A percentile compares a stretch with the other conserved stretches of the same genome.
These are phyloP conservation scores for Macrophya annulata DNA, from an alignment of 2,888 invertebrate species.

Conservation along the genomic window DNA sequence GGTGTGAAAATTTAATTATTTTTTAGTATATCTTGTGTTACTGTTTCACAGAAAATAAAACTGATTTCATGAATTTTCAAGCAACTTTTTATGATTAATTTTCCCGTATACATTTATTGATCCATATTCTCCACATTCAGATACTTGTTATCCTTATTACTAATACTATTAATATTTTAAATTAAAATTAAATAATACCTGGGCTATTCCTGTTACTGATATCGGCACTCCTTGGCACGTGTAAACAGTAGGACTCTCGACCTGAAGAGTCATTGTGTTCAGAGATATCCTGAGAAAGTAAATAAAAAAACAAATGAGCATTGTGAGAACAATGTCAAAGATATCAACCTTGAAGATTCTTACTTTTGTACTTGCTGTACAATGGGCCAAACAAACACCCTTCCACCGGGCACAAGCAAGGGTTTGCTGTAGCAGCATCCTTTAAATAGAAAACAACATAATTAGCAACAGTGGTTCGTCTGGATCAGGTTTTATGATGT, in stretches of 20 bases:
- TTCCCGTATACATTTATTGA: background rate
- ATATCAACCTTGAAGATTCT: constrained; percentile 58
- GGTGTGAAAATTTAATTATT: background rate
- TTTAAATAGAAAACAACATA: constrained; percentile 77
- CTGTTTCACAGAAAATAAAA: background rate
- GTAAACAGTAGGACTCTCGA: constrained; percentile 97
- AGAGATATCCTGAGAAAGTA: constrained; percentile 90
- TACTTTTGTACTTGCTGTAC: constrained; percentile 92
- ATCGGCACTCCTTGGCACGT: constrained; percentile 98
- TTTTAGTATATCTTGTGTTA: background rate
- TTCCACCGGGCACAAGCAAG: constrained; percentile 95
- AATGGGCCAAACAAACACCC: constrained; percentile 98
- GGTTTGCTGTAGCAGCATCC: constrained; percentile 98
- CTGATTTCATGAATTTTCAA: background rate
- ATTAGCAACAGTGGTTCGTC: constrained; percentile 30
- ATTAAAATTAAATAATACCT: constrained; percentile 82
- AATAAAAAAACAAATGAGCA: constrained; percentile 6
- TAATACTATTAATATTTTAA: background rate
- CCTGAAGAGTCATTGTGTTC: constrained; percentile 98
- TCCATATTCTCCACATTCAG: background rate
- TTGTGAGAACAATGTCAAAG: background rate
- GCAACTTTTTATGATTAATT: constrained; percentile 29
- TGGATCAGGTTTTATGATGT: background rate
- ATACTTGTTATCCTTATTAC: background rate
- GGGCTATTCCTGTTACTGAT: constrained; percentile 98